Evolutionary conservation across 2,113 vertebrate genomes (phyloP), one percentile per base, ranked within the genome.

Genomic region (Poecile atricapillus): DNA sequence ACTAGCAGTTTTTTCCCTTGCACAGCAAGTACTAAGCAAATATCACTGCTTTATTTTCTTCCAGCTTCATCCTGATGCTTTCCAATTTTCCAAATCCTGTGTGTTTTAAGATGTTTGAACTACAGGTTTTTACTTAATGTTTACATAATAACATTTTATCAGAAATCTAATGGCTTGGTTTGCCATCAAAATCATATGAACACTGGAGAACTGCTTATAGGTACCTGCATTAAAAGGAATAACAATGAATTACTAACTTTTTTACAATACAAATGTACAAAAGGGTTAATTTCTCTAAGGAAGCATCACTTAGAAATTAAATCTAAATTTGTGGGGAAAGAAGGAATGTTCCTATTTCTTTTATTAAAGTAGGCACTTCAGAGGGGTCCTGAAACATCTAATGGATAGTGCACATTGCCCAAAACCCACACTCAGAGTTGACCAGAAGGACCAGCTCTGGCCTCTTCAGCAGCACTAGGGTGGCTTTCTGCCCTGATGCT

Each of bases 371-470:
- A 41, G 62, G 53, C 1, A 41, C 27, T 65, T 83, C 9, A 50
- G 31, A 58, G 13, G n/a, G 14, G 2, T 33, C n/a, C n/a, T n/a
- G 46, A 70, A 88, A 64, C 2, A 25, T 14, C 13, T 25, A 68
- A 64, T 0, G 4, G 74, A 46, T 0, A 4, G 18, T 39, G 46
- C 25, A n/a, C 4, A 24, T 6, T 5, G 56, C 53, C 46, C 63
- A 80, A 92, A 90, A 14, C 16, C 5, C 43, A 44, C 12, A 33
- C 25, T 65, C 41, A 53, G 71, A 83, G 53, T 0, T 35, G 53
- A 62, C 15, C n/a, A 65, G 28, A 75, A 79, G 2, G 16, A 58
- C 18, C 88, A 86, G 55, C 89, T 55, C 76, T 55, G 83, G 27
- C 43, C 68, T 49, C 63, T 59, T 22, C 0, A 70, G 59, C 59